phyloP scores from a whole-genome alignment of 2,888 invertebrate species.

The Acrocyrtus sp. region DNA sequence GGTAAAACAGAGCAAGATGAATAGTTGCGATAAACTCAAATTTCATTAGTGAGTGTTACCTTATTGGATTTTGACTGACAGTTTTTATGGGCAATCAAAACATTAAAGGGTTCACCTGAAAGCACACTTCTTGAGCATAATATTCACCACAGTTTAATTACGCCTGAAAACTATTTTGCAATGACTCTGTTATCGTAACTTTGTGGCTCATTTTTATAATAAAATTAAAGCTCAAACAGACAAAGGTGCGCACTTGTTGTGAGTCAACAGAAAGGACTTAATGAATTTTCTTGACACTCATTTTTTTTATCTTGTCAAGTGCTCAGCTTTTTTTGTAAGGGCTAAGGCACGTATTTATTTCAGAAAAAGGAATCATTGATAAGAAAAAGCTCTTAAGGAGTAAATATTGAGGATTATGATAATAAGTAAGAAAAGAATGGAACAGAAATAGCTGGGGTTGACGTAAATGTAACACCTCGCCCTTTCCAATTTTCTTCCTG shows the following conservation, averaged over 20 bases:
- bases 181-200: too few relatives aligned
- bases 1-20: constrained; percentile 42
- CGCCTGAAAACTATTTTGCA: too few relatives aligned
- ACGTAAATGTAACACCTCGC: constrained; percentile 10
- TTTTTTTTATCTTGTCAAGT: too few relatives aligned
- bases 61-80: constrained; percentile 49
- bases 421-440: not conserved
- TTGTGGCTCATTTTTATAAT: too few relatives aligned
- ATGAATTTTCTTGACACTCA: not conserved
- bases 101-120: constrained; percentile 34
- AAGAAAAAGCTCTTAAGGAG: not conserved
- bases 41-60: constrained; percentile 48
- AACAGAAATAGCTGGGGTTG: too few relatives aligned
- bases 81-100: constrained; percentile 43
- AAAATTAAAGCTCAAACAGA: too few relatives aligned
- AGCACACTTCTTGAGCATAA: constrained; percentile 3
- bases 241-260: too few relatives aligned
- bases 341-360: too few relatives aligned
- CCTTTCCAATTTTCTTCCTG: constrained; percentile 41
- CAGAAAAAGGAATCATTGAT: too few relatives aligned
- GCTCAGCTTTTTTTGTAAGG: too few relatives aligned
- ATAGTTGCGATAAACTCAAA: constrained; percentile 51
- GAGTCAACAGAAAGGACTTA: too few relatives aligned
- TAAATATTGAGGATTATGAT: not conserved
- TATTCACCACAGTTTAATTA: not conserved